phyloP scores from a whole-genome alignment of 2,888 invertebrate species.

The Pegoplata infirma region DNA sequence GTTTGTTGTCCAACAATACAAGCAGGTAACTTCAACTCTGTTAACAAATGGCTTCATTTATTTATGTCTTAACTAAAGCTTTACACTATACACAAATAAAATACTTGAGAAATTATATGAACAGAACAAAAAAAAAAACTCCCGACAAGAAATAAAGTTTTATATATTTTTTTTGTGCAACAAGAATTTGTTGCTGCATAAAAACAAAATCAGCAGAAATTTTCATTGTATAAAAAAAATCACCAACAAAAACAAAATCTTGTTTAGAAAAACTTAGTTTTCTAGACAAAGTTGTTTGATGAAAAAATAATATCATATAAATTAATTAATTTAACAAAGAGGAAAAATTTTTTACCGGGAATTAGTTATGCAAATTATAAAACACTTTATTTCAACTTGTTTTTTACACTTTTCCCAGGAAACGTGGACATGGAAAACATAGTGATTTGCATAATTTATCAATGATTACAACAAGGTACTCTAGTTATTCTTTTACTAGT shows the following conservation, averaged over 20 bases:
- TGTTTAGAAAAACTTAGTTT: slow-evolving; percentile 1
- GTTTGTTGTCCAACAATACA: slow-evolving; percentile 60
- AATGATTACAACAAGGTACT: slow-evolving; percentile 33
- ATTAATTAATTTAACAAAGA: slow-evolving; percentile 47
- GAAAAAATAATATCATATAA: slow-evolving; percentile 20
- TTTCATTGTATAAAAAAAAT: background rate
- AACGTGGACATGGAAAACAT: background rate
- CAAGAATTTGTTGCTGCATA: slow-evolving; percentile 16
- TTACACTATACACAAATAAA: slow-evolving; percentile 30
- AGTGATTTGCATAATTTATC: slow-evolving; percentile 57
- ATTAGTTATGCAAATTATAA: slow-evolving; percentile 44
- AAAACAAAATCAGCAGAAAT: slow-evolving; percentile 40
- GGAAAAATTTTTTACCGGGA: slow-evolving; percentile 20
- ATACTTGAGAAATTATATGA: slow-evolving; percentile 27
- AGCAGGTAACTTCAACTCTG: slow-evolving; percentile 54
- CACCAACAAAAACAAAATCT: background rate
- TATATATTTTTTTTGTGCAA: background rate
- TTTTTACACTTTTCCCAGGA: too few relatives aligned
- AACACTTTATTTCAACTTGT: slow-evolving; percentile 28
- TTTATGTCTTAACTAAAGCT: slow-evolving; percentile 54
- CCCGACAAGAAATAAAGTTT: slow-evolving; percentile 17
- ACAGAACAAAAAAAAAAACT: background rate
- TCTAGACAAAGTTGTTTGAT: slow-evolving; percentile 30
- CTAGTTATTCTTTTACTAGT: background rate
- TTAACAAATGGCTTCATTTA: slow-evolving; percentile 62